A percentile compares a stretch with the other conserved stretches of the same genome.
Conservation (phyloP, 2,113 vertebrate species). For the Zosterops lateralis region DNA sequence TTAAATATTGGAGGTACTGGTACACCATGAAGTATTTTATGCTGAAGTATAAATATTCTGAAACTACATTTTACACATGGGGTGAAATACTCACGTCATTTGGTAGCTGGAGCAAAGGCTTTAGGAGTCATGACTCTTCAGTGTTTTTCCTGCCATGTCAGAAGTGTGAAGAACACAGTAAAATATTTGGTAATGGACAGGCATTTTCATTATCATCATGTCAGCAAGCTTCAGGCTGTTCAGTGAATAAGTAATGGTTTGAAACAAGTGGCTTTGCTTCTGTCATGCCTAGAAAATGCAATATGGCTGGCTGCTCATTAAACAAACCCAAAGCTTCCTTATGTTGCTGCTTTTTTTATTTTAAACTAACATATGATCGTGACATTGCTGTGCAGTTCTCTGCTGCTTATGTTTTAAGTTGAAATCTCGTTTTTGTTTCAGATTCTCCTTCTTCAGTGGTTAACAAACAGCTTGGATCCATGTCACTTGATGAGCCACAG, state of each 20-base stretch:
- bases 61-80: neutral
- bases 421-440: slow-evolving; percentile 93
- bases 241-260: slow-evolving; percentile 9
- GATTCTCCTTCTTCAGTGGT: slow-evolving; percentile 97
- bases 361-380: slow-evolving; percentile 71
- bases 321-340: slow-evolving; percentile 53
- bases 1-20: neutral
- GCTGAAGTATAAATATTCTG: neutral
- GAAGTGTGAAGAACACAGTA: neutral
- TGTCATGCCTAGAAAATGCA: slow-evolving; percentile 35
- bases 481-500: slow-evolving; percentile 96
- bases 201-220: neutral
- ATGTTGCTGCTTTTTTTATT: slow-evolving; percentile 55
- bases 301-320: slow-evolving; percentile 62
- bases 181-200: slow-evolving; percentile 23
- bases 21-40: neutral
- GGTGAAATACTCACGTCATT: neutral
- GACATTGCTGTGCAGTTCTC: slow-evolving; percentile 78
- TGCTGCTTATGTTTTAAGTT: slow-evolving; percentile 83
- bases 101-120: neutral
- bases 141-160: neutral
- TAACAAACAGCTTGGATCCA: slow-evolving; percentile 99
- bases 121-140: neutral
- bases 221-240: slow-evolving; percentile 31
- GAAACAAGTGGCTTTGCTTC: slow-evolving; percentile 61